Evolutionary conservation across 2,797 vertebrate species (phyloP).

Genomic region (Acestrorhynchus altus): DNA sequence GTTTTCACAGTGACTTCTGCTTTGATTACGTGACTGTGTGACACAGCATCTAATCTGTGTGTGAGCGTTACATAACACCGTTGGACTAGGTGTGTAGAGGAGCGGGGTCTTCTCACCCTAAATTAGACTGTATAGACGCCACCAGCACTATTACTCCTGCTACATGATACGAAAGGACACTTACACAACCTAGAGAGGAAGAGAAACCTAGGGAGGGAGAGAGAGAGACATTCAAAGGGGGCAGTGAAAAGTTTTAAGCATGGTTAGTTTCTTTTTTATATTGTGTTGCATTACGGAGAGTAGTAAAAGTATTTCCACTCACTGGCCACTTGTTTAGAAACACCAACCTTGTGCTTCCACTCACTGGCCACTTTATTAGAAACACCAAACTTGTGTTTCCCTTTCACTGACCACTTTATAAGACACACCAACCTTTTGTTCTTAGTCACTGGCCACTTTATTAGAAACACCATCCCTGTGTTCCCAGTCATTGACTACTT

Average conservation of each 20-base stretch:
- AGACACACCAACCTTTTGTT: too few relatives aligned
- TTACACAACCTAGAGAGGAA: slow-evolving; percentile 19
- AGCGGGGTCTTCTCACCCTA: slow-evolving; percentile 11
- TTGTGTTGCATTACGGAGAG: background rate
- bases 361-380: too few relatives aligned
- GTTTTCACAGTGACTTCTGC: background rate
- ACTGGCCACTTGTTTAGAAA: too few relatives aligned
- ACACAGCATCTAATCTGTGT: slow-evolving; percentile 7
- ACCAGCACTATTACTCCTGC: slow-evolving; percentile 9
- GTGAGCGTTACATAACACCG: slow-evolving; percentile 37
- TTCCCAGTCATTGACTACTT: too few relatives aligned
- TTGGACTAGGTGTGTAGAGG: background rate
- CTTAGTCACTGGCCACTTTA: too few relatives aligned
- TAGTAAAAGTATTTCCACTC: background rate
- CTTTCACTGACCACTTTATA: too few relatives aligned
- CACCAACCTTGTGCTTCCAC: too few relatives aligned
- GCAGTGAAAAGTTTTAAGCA: background rate
- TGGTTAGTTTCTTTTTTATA: background rate
- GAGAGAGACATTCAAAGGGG: background rate
- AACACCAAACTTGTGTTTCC: too few relatives aligned
- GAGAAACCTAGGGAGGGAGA: background rate
- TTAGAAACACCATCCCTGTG: too few relatives aligned
- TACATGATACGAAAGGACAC: slow-evolving; percentile 26
- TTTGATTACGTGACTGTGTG: background rate
- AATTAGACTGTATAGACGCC: slow-evolving; percentile 10